Conservation (phyloP, 2,113 vertebrate genomes). For the Crotalus horridus region DNA sequence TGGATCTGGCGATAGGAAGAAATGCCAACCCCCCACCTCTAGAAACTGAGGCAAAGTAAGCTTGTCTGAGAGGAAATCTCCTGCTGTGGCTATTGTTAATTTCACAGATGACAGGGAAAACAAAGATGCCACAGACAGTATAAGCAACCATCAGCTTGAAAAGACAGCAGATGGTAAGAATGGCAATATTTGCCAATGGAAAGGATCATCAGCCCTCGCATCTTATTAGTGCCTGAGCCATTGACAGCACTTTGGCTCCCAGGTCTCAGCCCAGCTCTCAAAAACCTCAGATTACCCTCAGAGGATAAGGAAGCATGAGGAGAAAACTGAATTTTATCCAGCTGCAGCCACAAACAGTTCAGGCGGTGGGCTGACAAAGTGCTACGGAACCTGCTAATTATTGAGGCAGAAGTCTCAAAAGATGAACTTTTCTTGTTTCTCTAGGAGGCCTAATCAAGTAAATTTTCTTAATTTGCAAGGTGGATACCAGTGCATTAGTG, state of each 20-base stretch:
- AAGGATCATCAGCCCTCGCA: constrained; percentile 24
- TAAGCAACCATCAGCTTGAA: constrained; percentile 4
- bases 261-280: not conserved
- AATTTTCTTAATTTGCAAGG: not conserved
- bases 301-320: not conserved
- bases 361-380: not conserved
- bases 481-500: not conserved
- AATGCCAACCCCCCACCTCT: not conserved
- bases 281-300: constrained; percentile 11
- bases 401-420: not conserved
- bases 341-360: not conserved
- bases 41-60: not conserved
- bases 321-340: not conserved
- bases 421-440: not conserved
- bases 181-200: constrained; percentile 8
- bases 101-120: not conserved
- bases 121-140: not conserved
- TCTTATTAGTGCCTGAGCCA: constrained; percentile 4
- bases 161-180: constrained; percentile 14
- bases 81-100: not conserved
- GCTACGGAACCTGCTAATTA: not conserved
- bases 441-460: not conserved
- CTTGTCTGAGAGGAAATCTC: not conserved
- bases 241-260: constrained; percentile 5
- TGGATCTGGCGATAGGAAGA: not conserved